Percentiles rank a stretch among this genome's conserved stretches.
These are phyloP conservation scores for Calidris pygmaea DNA, from an alignment of 2,113 vertebrate species.

Conservation along the genomic window DNA sequence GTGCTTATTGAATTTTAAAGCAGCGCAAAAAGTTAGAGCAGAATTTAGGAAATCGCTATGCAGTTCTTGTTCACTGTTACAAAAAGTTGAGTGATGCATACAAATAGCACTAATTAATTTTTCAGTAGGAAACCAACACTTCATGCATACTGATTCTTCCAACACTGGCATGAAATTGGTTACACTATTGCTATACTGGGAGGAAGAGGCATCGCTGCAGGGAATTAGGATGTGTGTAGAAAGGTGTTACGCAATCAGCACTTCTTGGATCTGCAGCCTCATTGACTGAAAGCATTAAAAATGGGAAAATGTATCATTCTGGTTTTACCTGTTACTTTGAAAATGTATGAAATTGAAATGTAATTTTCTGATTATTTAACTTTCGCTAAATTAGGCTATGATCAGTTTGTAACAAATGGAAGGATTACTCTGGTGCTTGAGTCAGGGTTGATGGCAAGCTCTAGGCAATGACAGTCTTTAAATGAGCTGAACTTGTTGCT, in stretches of 20 bases:
- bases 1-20: conserved; percentile 63
- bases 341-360: conserved; percentile 3
- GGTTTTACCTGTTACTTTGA: not conserved
- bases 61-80: not conserved
- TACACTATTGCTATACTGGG: not conserved
- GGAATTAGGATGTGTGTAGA: not conserved
- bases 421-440: not conserved
- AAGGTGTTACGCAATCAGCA: not conserved
- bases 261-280: not conserved
- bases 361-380: not conserved
- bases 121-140: conserved; percentile 19
- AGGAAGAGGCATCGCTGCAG: not conserved
- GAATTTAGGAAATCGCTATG: not conserved
- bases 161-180: not conserved
- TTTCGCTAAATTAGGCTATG: not conserved
- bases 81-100: conserved; percentile 44
- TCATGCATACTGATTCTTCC: conserved; percentile 32
- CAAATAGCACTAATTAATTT: conserved; percentile 66
- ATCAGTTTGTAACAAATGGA: not conserved
- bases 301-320: not conserved
- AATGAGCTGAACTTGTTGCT: conserved; percentile 23
- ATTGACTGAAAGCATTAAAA: not conserved
- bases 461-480: not conserved
- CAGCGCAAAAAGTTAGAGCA: not conserved
- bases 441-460: not conserved